phyloP scores from a whole-genome alignment of 2,797 vertebrate genomes.

The Argya squamiceps region DNA sequence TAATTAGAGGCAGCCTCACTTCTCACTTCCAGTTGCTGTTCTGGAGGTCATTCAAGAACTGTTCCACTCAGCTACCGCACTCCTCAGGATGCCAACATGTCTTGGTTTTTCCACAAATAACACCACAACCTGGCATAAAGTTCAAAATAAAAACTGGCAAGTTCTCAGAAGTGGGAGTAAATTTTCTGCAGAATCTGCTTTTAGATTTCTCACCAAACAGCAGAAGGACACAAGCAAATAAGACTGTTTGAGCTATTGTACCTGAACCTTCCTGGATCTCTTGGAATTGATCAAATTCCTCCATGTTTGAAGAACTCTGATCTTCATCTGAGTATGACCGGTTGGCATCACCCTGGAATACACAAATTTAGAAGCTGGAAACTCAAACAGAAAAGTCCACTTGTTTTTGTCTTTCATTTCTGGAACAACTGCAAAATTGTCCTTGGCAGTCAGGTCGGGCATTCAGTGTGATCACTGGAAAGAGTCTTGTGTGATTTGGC shows the following conservation, averaged over 20 bases:
- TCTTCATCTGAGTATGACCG: conserved; percentile 95
- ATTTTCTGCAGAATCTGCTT: neutral
- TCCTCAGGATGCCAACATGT: neutral
- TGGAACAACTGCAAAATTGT: neutral
- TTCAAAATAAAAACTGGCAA: neutral
- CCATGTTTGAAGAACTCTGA: conserved; percentile 90
- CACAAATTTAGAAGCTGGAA: conserved; percentile 8
- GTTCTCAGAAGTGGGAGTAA: neutral
- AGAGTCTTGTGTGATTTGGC: neutral
- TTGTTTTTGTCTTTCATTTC: neutral
- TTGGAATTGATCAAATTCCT: conserved; percentile 89
- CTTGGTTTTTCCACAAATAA: neutral
- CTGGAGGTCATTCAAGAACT: neutral
- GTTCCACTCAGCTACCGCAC: neutral
- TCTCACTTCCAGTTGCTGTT: neutral
- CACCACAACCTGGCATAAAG: neutral
- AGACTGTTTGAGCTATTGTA: conserved; percentile 52
- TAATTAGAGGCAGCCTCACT: neutral
- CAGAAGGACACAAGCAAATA: neutral
- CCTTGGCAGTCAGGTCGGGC: neutral
- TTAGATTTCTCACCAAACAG: neutral
- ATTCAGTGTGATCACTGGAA: neutral
- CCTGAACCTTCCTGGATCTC: conserved; percentile 87
- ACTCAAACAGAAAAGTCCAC: neutral
- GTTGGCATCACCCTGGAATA: conserved; percentile 92